phyloP scores from a whole-genome alignment of 1,140 invertebrate genomes.

The Helicoverpa armigera region DNA sequence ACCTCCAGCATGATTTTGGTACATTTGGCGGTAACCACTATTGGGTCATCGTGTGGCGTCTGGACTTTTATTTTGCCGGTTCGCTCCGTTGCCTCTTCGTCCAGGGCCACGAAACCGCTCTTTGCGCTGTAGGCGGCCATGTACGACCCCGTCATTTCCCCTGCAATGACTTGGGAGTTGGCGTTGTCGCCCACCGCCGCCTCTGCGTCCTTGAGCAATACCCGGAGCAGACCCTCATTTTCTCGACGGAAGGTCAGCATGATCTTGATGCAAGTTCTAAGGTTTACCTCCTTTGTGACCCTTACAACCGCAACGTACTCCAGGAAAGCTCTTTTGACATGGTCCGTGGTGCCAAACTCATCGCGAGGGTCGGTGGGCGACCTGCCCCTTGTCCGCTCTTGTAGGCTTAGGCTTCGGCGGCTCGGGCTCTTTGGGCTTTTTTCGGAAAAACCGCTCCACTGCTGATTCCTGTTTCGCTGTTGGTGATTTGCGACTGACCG shows the following conservation, averaged over 20 bases:
- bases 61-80: background rate
- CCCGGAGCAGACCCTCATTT: no score
- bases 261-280: no score
- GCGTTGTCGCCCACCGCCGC: background rate
- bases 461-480: background rate
- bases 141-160: constrained; percentile 22
- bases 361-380: no score
- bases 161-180: constrained; percentile 8
- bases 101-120: background rate
- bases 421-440: background rate
- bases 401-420: background rate
- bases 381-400: background rate
- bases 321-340: no score
- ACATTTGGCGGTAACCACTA: constrained; percentile 22
- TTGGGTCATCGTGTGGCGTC: background rate
- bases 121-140: constrained; percentile 3
- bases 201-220: no score
- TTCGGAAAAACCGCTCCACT: background rate
- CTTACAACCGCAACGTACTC: no score
- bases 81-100: background rate
- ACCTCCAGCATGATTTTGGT: constrained; percentile 25
- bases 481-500: background rate
- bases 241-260: no score
- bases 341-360: no score
- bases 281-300: no score